Percentiles rank a stretch among this genome's conserved stretches.
Conservation (phyloP, 1,140 invertebrate genomes). For the Drosophila quadrilineata region DNA sequence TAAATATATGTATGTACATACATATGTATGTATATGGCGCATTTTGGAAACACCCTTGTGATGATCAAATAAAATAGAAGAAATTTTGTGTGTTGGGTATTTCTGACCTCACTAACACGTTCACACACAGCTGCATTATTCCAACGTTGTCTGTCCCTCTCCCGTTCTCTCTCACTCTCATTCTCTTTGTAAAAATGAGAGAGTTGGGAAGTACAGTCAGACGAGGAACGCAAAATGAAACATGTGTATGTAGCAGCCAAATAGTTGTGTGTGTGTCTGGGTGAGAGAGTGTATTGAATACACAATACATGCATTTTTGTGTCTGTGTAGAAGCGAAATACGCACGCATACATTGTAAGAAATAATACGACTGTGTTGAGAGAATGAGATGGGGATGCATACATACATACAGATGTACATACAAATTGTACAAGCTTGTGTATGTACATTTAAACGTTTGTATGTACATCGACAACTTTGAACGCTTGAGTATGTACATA, state of each 20-base stretch:
- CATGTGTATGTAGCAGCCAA: slow-evolving; percentile 64
- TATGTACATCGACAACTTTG: slow-evolving; percentile 12
- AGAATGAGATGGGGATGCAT: slow-evolving; percentile 34
- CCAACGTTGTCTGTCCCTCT: slow-evolving; percentile 39
- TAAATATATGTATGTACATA: background rate
- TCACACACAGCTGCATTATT: slow-evolving; percentile 61
- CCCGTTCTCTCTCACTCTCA: slow-evolving; percentile 37
- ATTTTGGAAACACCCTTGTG: slow-evolving; percentile 38
- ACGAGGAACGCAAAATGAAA: slow-evolving; percentile 75
- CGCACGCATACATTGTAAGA: slow-evolving; percentile 27
- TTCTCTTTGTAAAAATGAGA: slow-evolving; percentile 46
- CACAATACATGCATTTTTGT: slow-evolving; percentile 48
- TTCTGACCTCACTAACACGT: slow-evolving; percentile 67
- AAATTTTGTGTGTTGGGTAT: slow-evolving; percentile 52
- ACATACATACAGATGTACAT: slow-evolving; percentile 32
- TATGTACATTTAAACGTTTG: slow-evolving; percentile 9
- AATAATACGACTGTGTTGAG: slow-evolving; percentile 42
- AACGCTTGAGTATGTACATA: background rate
- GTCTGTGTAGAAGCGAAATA: slow-evolving; percentile 45
- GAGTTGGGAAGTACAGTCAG: slow-evolving; percentile 72
- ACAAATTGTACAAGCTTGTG: slow-evolving; percentile 5
- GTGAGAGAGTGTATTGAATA: no score
- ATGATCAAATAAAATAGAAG: slow-evolving; percentile 42
- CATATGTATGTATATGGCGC: background rate
- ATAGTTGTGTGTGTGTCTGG: slow-evolving; percentile 43